Evolutionary conservation across 2,888 invertebrate species (phyloP).

Genomic region (Carcina quercana): DNA sequence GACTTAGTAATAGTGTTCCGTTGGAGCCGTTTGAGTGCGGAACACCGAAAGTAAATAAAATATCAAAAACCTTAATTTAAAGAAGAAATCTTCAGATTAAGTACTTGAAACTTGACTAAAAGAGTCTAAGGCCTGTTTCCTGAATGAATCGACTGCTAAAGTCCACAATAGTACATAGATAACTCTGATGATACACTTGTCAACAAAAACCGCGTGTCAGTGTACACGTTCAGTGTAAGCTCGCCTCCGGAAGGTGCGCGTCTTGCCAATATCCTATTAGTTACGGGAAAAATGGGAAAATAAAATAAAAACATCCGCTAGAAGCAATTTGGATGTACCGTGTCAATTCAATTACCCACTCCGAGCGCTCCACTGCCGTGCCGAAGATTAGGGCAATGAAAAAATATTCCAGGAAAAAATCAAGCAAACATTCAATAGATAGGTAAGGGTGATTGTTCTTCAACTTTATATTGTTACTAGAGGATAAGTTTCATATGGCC

Average conservation of each 20-base stretch:
- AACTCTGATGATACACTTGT: background rate
- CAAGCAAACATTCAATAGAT: conserved; percentile 35
- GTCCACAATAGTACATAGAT: background rate
- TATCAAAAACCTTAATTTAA: too few relatives aligned
- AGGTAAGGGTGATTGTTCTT: conserved; percentile 36
- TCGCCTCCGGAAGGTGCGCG: conserved; percentile 20
- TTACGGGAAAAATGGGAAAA: conserved; percentile 27
- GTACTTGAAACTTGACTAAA: too few relatives aligned
- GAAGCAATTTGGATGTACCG: conserved; percentile 41
- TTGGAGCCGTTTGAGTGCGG: too few relatives aligned
- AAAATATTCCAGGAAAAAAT: conserved; percentile 46
- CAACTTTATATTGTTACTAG: too few relatives aligned
- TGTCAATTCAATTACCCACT: conserved; percentile 42
- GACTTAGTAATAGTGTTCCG: too few relatives aligned
- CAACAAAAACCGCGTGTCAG: conserved; percentile 32
- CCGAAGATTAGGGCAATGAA: conserved; percentile 50
- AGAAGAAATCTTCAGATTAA: too few relatives aligned
- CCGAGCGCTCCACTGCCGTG: conserved; percentile 32
- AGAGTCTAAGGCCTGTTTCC: too few relatives aligned
- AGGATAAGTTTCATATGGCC: too few relatives aligned
- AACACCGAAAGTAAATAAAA: too few relatives aligned
- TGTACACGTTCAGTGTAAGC: conserved; percentile 29
- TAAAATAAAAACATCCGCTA: conserved; percentile 35
- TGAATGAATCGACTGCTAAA: too few relatives aligned
- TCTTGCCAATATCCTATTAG: conserved; percentile 11